Base-by-base conservation (phyloP, 2,888 invertebrate genomes). In the Drosophila planitibia region DNA sequence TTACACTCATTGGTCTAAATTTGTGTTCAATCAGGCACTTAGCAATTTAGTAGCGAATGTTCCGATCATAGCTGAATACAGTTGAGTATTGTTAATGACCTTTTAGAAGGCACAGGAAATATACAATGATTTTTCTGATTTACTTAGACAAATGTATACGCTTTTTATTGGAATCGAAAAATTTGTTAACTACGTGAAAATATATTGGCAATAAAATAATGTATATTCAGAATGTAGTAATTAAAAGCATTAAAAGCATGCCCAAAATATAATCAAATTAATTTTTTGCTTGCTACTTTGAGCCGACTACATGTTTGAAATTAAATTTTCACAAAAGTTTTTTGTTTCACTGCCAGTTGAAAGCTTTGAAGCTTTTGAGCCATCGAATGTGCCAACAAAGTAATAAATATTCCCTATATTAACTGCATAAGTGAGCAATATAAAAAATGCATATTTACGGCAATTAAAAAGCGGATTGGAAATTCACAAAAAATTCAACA, bases 391-490 rank as follows among this genome's bases (percentile, higher is more conserved):
- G 39, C 22, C 62, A 65, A 69, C 66, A 67, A 60, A 79, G 70
- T 64, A 74, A 79, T 70, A 81, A 79, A 81, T 67, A 73, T 66
- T 30, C 70, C 53, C 73, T 76, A 79, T 81, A 76, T 67, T 70
- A 60, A 70, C 65, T 80, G 73, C 65, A 85, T 81, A 85, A 85
- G 76, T 60, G 74, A 47, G 53, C 81, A 68, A 75, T 70, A 76
- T 80, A 72, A 78, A 74, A 78, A 81, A 76, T 74, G 39, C 65
- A 82, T 84, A 74, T 89, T 82, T 63, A 68, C 70, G 58, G 79
- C 87, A 89, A 89, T 85, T 85, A 89, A 82, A 87, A 79, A 76
- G 65, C 67, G 60, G 68, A 84, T 79, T 70, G 72, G 59, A 74
- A 68, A 84, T 76, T 58, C 63, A 72, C 52, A 53, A 35, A n/a